These are phyloP conservation scores for Leptoclinus maculatus DNA, from an alignment of 2,797 vertebrate genomes.

Conservation along the genomic window DNA sequence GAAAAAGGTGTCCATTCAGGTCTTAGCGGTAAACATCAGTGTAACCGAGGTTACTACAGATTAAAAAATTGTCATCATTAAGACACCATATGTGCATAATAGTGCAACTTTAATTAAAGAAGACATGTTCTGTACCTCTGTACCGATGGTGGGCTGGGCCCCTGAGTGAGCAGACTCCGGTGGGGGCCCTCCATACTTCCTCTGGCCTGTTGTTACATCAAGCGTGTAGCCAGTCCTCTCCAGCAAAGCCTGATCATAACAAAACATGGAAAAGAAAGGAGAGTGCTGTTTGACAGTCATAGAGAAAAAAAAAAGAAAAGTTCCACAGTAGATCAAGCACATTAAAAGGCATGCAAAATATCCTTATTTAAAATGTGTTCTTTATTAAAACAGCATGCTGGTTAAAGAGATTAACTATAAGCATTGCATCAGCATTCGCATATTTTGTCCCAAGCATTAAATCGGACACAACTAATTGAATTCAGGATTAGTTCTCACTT, in stretches of 20 bases:
- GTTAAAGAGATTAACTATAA: not conserved
- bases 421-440: not conserved
- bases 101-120: not conserved
- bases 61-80: conserved; percentile 65
- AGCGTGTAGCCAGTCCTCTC: conserved; percentile 98
- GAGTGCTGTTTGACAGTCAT: not conserved
- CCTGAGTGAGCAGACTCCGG: conserved; percentile 95
- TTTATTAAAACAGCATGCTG: not conserved
- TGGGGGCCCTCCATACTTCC: conserved; percentile 98
- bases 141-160: conserved; percentile 95
- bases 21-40: conserved; percentile 77
- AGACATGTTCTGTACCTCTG: conserved; percentile 87
- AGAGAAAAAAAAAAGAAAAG: not conserved
- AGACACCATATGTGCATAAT: conserved; percentile 38
- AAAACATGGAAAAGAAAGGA: not conserved
- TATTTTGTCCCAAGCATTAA: not conserved
- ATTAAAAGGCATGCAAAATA: not conserved
- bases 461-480: not conserved
- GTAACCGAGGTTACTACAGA: conserved; percentile 75
- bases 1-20: conserved; percentile 64
- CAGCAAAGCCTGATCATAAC: conserved; percentile 85
- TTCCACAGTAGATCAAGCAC: not conserved
- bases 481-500: conserved; percentile 76
- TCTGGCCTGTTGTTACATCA: conserved; percentile 99
- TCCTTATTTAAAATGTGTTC: not conserved